Conservation (phyloP, 2,113 vertebrate species). For the Platycercus adscitus region DNA sequence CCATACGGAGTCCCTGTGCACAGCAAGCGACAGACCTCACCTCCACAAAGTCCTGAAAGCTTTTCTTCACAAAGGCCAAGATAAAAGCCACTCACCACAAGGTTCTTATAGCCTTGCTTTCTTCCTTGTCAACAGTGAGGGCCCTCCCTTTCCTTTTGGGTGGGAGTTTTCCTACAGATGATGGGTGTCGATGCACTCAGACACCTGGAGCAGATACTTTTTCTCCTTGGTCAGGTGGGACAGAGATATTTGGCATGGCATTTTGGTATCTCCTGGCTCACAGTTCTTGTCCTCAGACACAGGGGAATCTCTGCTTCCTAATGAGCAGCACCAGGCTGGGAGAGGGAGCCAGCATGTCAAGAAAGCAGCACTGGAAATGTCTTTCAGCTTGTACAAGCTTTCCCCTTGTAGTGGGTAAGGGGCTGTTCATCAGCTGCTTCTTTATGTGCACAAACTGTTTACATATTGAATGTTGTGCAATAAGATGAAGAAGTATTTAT, state of each 20-base stretch:
- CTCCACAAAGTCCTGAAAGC: not conserved
- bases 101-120: not conserved
- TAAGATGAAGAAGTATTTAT: not conserved
- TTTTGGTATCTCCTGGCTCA: not conserved
- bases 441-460: not conserved
- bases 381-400: not conserved
- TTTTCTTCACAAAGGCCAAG: not conserved
- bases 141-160: not conserved
- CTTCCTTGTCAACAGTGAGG: not conserved
- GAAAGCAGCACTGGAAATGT: not conserved
- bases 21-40: not conserved
- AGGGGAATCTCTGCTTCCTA: not conserved
- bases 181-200: not conserved
- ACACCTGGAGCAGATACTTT: not conserved
- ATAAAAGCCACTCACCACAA: not conserved
- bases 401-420: not conserved
- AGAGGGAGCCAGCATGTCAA: not conserved
- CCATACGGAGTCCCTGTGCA: not conserved
- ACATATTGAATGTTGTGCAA: not conserved
- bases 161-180: not conserved
- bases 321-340: not conserved
- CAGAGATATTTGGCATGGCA: not conserved
- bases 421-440: not conserved
- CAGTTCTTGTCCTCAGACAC: not conserved
- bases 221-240: not conserved